These are phyloP conservation scores for Entelurus aequoreus DNA, from an alignment of 2,113 vertebrate species.

Conservation along the genomic window DNA sequence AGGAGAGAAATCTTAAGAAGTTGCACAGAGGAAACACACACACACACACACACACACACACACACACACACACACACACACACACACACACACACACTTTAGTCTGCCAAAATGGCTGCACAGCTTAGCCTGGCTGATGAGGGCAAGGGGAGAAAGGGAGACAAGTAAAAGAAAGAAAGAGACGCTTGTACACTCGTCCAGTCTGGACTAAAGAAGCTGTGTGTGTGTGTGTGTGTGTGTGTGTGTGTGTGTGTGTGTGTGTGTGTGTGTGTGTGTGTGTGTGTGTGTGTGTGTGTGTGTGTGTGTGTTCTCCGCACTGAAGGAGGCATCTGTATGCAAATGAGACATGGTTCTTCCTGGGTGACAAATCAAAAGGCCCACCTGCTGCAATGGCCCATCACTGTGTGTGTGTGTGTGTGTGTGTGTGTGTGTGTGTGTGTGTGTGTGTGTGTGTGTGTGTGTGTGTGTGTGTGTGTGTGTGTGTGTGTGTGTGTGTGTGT, in stretches of 20 bases:
- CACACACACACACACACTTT: neutral
- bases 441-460: conserved; percentile 8
- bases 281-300: conserved; percentile 13
- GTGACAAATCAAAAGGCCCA: conserved; percentile 76
- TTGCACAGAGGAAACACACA: neutral
- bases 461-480: too few species aligned
- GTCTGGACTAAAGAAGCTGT: conserved; percentile 24
- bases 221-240: conserved; percentile 19
- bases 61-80: neutral
- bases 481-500: neutral
- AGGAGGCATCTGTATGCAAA: conserved; percentile 79
- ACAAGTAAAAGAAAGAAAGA: conserved; percentile 24
- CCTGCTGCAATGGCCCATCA: conserved; percentile 64
- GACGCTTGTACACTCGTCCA: conserved; percentile 13
- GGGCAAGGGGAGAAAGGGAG: conserved; percentile 11
- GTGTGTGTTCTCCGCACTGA: conserved; percentile 55
- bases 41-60: conserved; percentile 3
- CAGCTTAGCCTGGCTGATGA: conserved; percentile 19
- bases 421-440: conserved; percentile 9
- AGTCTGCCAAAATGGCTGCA: conserved; percentile 16
- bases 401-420: conserved; percentile 41
- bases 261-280: conserved; percentile 17
- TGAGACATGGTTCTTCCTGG: conserved; percentile 71
- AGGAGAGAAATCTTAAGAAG: neutral
- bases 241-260: conserved; percentile 30